Evolutionary conservation across 1,140 invertebrate species (phyloP), one percentile per base, ranked within the genome.

Genomic region (Lepidurus packardi): DNA sequence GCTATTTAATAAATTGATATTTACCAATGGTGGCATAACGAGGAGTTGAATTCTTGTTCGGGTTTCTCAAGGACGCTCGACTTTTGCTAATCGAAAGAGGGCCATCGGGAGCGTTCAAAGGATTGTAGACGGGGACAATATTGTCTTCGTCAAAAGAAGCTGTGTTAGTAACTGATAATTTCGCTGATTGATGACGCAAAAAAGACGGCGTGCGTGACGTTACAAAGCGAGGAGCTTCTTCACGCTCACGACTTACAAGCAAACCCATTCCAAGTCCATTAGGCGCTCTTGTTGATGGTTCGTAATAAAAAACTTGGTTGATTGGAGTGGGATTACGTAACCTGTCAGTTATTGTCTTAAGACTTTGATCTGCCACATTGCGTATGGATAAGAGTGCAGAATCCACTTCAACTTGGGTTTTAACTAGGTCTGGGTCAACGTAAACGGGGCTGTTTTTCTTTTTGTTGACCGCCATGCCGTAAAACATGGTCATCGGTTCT

Each of bases 211-310:
- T 65, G 53, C 53, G 53, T 11, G 53, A 65, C 53, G 53, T 7
- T 65, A n/a, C 16, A 65, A 65, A 65, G 53, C 16, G 53, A 65
- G 6, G 9, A 65, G n/a, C 53, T 65, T 65, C 53, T 65, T 65
- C 53, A 65, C 53, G 53, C 21, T 65, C 53, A 65, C 53, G 53
- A 65, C 53, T 65, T 65, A n/a, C 53, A 65, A 65, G 21, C 53
- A 21, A 65, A 65, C 53, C 53, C 53, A 65, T 65, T 65, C 21
- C 53, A 65, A 13, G 53, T 65, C 53, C 53, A 65, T 65, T 65
- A 65, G 53, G 21, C 53, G 13, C 53, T 21, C 53, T 65, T 65
- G 53, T 65, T 65, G 53, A 11, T 1, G 53, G 53, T 65, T 21
- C n/a, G 16, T 65, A n/a, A 4, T 65, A 9, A 65, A 13, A 16